Evolutionary conservation across 1,140 invertebrate species (phyloP).

Genomic region (Euwallacea fornicatus): DNA sequence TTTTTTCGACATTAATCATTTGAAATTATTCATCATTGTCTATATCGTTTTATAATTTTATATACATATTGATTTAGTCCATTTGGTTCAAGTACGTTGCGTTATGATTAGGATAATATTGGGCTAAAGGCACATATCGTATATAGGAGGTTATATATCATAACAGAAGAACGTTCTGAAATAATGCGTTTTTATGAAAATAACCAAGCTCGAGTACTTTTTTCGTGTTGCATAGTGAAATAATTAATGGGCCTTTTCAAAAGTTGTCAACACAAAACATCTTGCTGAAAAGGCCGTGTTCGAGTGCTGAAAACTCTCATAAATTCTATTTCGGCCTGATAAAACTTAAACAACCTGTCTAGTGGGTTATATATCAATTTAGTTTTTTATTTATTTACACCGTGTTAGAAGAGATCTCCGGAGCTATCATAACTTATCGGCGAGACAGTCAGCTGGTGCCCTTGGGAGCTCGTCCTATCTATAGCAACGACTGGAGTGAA

Average conservation of each 20-base stretch:
- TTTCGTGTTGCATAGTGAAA: neutral
- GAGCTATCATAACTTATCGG: conserved; percentile 28
- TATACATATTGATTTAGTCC: too few relatives aligned
- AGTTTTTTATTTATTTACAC: conserved; percentile 31
- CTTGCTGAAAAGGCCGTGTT: conserved; percentile 11
- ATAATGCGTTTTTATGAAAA: too few relatives aligned
- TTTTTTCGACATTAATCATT: too few relatives aligned
- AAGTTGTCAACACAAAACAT: conserved; percentile 20
- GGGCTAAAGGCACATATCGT: too few relatives aligned
- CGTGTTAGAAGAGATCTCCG: conserved; percentile 12
- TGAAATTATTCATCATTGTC: too few relatives aligned
- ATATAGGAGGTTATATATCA: too few relatives aligned
- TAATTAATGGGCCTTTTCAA: conserved; percentile 22
- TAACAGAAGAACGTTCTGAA: too few relatives aligned
- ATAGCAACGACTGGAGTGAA: conserved; percentile 3
- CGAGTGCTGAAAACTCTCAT: conserved; percentile 22
- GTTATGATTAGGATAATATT: too few relatives aligned
- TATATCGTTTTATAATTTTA: too few relatives aligned
- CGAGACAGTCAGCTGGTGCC: conserved; percentile 24
- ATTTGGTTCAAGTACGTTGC: too few relatives aligned
- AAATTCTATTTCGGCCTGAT: conserved; percentile 29
- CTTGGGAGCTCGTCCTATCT: conserved; percentile 16
- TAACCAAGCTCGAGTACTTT: too few relatives aligned
- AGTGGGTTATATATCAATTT: conserved; percentile 29
- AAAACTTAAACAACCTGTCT: conserved; percentile 30